Percentiles rank a stretch among this genome's conserved stretches.
These are phyloP conservation scores for Augochlorella aurata DNA, from an alignment of 2,888 invertebrate species.

Conservation along the genomic window DNA sequence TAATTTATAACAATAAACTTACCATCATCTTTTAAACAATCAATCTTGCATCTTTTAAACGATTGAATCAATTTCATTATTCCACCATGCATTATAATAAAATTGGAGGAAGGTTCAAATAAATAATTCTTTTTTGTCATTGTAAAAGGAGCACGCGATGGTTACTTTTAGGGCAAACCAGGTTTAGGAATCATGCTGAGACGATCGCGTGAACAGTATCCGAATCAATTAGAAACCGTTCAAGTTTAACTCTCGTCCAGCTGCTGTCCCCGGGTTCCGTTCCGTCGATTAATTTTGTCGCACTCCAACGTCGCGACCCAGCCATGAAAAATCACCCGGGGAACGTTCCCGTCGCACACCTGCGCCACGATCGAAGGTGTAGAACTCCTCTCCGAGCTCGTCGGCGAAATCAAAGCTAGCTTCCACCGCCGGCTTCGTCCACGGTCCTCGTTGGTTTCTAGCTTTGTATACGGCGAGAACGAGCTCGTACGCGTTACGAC, in stretches of 20 bases:
- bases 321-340: conserved; percentile 29
- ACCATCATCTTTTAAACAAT: too few relatives aligned
- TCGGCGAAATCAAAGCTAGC: conserved; percentile 75
- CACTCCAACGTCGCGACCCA: neutral
- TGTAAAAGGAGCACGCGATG: too few relatives aligned
- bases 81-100: too few relatives aligned
- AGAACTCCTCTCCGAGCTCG: conserved; percentile 44
- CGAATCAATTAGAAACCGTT: neutral
- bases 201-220: too few relatives aligned
- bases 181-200: too few relatives aligned
- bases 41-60: too few relatives aligned
- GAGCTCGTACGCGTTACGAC: conserved; percentile 70
- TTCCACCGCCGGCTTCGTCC: conserved; percentile 38
- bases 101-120: too few relatives aligned
- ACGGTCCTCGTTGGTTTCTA: conserved; percentile 46
- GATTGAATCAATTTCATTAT: too few relatives aligned
- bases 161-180: too few relatives aligned
- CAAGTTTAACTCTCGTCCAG: neutral
- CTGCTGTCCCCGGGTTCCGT: neutral
- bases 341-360: conserved; percentile 41
- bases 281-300: conserved; percentile 4
- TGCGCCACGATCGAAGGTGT: conserved; percentile 49
- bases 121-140: too few relatives aligned
- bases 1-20: too few relatives aligned
- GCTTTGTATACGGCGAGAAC: conserved; percentile 48